Conservation (phyloP, 2,113 vertebrate species). For the Artemisiospiza belli region DNA sequence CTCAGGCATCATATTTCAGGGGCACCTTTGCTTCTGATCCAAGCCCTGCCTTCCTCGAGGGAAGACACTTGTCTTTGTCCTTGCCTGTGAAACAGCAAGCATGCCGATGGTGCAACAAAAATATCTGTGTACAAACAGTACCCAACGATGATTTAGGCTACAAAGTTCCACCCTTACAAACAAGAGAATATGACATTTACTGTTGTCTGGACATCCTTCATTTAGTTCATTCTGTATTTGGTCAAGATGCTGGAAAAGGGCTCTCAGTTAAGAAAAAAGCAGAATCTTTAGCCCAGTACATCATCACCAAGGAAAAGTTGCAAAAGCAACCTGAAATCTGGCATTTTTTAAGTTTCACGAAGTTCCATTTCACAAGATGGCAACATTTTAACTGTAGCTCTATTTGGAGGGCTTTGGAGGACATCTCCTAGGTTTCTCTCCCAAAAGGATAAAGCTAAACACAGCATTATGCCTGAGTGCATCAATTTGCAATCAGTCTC, state of each 20-base stretch:
- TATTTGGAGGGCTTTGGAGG: neutral
- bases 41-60: neutral
- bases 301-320: neutral
- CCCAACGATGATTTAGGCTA: neutral
- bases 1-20: neutral
- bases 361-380: neutral
- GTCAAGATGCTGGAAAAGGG: neutral
- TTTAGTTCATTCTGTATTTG: neutral
- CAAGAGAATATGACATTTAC: neutral
- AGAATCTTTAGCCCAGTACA: neutral
- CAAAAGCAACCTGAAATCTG: neutral
- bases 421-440: neutral
- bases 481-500: slow-evolving; percentile 31
- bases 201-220: neutral
- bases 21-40: slow-evolving; percentile 1
- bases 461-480: neutral
- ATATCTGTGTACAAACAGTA: neutral
- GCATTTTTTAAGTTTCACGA: neutral
- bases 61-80: slow-evolving; percentile 2
- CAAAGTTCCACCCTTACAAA: neutral
- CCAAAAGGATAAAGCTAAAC: slow-evolving; percentile 32
- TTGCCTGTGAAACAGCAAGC: neutral
- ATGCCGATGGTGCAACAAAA: neutral
- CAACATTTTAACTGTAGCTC: neutral
- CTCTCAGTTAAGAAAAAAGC: neutral